Base-by-base conservation (phyloP, 2,113 vertebrate species). In the Cricetomys ansorgei region DNA sequence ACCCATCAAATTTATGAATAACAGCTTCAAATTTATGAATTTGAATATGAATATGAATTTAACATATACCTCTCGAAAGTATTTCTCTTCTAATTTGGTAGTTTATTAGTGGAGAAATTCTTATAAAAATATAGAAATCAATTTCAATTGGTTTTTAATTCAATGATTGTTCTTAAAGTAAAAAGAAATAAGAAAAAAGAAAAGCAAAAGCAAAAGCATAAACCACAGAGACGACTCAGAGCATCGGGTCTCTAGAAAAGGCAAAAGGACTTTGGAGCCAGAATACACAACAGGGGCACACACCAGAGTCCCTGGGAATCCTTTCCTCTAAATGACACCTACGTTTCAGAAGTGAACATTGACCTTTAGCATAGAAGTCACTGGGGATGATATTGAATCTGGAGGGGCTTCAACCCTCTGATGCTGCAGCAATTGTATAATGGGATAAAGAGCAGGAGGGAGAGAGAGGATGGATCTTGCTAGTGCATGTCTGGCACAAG, bases 71-170 rank as follows among this genome's bases (percentile, higher is more conserved):
- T 89, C 9, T 69, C 11, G 5, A 88, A 90, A 81, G 59, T 9
- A 53, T 57, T 34, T 43, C 37, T 96, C n/a, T 88, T 96, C 77
- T 48, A 93, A 79, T 48, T 43, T 73, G 43, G 89, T 90, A 93
- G 86, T 81, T 76, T 80, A 64, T 75, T 83, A 87, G 89, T 67
- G 29, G 25, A 55, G 87, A 90, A 92, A 40, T 79, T 62, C 64
- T 45, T 72, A 55, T 40, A 87, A 93, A 91, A 55, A 48, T 80
- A 84, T 69, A 88, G 70, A 87, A 85, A 72, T 87, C 59, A 40
- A 88, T 76, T 65, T 90, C 7, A 77, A 19, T 81, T 95, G 91
- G 19, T 34, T 91, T 96, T 96, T 75, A 91, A 64, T 77, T 76
- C 80, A 75, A 48, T 48, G 75, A 72, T 65, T 88, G 40, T 53